Conservation (phyloP, 23 tunicate genomes). For the Phallusia fumigata region DNA sequence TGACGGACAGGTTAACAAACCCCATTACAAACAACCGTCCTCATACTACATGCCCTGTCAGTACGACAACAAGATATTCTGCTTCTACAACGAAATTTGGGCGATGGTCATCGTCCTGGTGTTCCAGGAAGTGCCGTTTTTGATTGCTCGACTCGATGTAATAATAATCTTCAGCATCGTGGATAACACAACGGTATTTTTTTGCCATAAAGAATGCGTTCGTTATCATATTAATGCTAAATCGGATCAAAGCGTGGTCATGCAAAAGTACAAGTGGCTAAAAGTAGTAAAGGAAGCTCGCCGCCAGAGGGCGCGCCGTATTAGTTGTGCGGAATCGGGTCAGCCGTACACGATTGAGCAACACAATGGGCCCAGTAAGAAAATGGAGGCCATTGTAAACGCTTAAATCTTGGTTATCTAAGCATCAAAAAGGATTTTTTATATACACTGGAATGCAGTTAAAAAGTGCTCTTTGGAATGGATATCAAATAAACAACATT, state of each 20-base stretch:
- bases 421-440: too few relatives aligned
- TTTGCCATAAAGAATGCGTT: slow-evolving; percentile 48
- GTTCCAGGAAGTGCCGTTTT: slow-evolving; percentile 61
- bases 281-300: not conserved
- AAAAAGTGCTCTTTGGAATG: too few relatives aligned
- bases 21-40: not conserved
- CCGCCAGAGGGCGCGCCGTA: too few relatives aligned
- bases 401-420: too few relatives aligned
- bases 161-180: slow-evolving; percentile 30
- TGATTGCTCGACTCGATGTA: slow-evolving; percentile 31
- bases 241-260: slow-evolving; percentile 16
- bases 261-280: not conserved
- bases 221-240: slow-evolving; percentile 22
- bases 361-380: too few relatives aligned
- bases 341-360: too few relatives aligned
- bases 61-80: slow-evolving; percentile 13
- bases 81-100: slow-evolving; percentile 61
- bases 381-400: too few relatives aligned
- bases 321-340: too few relatives aligned
- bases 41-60: not conserved
- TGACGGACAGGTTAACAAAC: too few relatives aligned
- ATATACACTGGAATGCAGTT: too few relatives aligned
- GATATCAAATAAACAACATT: too few relatives aligned
- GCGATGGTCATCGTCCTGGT: slow-evolving; percentile 26
- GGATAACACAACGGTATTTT: slow-evolving; percentile 37